These are phyloP conservation scores for Campylorhamphus procurvoides DNA, from an alignment of 2,113 vertebrate genomes.

Conservation along the genomic window DNA sequence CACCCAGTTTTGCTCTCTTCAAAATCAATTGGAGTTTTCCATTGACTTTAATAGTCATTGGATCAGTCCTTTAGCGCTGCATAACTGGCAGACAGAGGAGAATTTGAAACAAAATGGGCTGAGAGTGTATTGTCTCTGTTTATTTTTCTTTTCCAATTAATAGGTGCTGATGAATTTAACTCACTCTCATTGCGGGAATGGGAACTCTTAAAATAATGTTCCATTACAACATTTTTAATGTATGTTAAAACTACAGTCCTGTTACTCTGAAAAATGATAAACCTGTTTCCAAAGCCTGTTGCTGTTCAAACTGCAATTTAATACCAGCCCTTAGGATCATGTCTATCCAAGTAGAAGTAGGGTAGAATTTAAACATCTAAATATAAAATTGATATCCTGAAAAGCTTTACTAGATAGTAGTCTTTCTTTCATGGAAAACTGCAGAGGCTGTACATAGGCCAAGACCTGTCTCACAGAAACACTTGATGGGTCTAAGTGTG, in stretches of 20 bases:
- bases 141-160: constrained; percentile 25
- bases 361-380: background rate
- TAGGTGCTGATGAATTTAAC: constrained; percentile 4
- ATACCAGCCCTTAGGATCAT: background rate
- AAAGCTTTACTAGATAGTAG: background rate
- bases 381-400: background rate
- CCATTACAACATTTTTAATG: background rate
- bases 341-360: background rate
- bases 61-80: background rate
- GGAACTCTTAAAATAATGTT: background rate
- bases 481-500: fast-evolving
- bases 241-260: background rate
- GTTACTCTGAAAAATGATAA: background rate
- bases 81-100: background rate
- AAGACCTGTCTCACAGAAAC: background rate
- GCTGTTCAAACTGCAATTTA: background rate
- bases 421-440: background rate
- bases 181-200: background rate
- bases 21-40: constrained; percentile 5
- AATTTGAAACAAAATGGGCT: background rate
- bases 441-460: background rate
- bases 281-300: background rate
- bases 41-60: background rate
- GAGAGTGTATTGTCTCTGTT: background rate
- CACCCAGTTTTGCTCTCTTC: background rate